Base-by-base conservation (phyloP, 2,888 invertebrate genomes). In the Gari tellinella region DNA sequence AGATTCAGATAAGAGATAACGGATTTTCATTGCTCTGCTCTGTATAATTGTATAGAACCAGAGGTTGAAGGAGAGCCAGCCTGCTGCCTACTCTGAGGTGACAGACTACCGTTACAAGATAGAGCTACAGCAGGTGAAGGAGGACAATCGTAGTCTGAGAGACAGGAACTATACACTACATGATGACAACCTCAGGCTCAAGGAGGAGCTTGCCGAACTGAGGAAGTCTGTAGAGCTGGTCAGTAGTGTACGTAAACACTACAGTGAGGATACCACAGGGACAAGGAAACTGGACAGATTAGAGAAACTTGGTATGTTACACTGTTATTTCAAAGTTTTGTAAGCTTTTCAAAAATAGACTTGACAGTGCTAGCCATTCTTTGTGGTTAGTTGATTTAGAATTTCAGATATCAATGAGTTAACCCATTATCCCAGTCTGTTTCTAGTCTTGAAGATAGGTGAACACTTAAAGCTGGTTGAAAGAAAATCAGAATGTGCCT, bases 141-240 rank as follows among this genome's bases (percentile, higher is more conserved):
- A 86, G 21, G 91, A 90, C 52, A 82, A 90, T 23, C 74, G 86
- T 8, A 83, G 77, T 10, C 73, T 89, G 43, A 77, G 88, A 37
- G 89, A 90, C 67, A 80, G 87, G 52, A 90, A 90, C 63, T 87
- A 87, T 72, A 80, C 84, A 49, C 81, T 91, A 26, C 88, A 89
- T 38, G 89, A 90, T 63, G 90, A 90, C 66, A 91, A 89, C 68
- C 78, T 89, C 31, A 74, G 81, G 48, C 68, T 89, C 17, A 83
- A 82, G 48, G 87, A 88, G 40, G 84, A 87, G 64, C 61, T 84
- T 21, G 52, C 53, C 38, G 77, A 83, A 38, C 62, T 81, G 14
- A 72, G 80, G 21, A 80, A 74, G 41, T 68, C 74, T 3, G 26
- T 79, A n/a, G 82, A 81, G 40, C 41, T 74, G 5, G 58, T 73